Evolutionary conservation across 2,888 invertebrate species (phyloP), one percentile per base, ranked within the genome.

Genomic region (Lepidonotus clava): DNA sequence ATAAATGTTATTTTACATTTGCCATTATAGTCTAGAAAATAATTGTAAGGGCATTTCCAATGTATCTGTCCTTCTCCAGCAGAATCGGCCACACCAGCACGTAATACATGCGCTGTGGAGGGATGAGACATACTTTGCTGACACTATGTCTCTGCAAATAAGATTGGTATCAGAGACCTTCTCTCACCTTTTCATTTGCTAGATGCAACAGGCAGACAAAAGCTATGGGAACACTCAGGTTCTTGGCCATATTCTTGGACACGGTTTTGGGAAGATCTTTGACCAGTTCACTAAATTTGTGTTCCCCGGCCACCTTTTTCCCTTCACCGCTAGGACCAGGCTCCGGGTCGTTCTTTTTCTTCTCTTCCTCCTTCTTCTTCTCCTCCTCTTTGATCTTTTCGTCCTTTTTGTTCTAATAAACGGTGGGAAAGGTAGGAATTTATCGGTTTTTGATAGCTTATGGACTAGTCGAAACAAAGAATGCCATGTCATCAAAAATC

Each of bases 181-280:
- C 67, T 61, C 83, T 53, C 85, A 94, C 94, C 92, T 96, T 96
- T 92, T 98, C 98, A 93, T 98, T 98, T 1, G 97, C 97, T 90
- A 98, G 95, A 95, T 98, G 98, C 4, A 98, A 95, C 28, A 98
- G 95, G 0, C 97, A 96, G 36, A 97, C 96, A 93, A 98, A 96
- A 0, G 97, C 97, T 85, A 98, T 95, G 0, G 97, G 96, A 38
- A 96, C 96, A 92, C 97, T 97, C 84, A 98, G 95, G 36, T 97
- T 96, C 83, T 96, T 96, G 0, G 95, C 95, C 95, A 96, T 97
- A 89, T 95, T 95, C 14, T 90, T 88, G 0, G 92, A 91, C 24
- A 94, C 90, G 76, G 91, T 91, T 6, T 89, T 87, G 24, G 93
- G 93, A n/a, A 94, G 89, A n/a, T 90, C 90, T 46, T 90, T 87